Base-by-base conservation (phyloP, 1,140 invertebrate species). In the Homarus americanus region DNA sequence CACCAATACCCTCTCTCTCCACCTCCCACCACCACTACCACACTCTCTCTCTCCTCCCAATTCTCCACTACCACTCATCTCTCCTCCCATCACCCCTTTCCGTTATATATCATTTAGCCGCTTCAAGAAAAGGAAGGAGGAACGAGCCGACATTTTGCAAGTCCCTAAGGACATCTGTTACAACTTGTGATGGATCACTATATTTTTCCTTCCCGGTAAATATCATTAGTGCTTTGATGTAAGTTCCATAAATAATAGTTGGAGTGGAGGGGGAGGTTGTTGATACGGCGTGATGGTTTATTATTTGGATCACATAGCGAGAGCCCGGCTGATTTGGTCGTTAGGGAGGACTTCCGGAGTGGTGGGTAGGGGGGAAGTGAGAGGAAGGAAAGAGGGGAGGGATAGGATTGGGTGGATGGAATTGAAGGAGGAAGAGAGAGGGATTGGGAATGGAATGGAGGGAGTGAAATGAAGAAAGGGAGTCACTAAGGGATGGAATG, bases 141-240 rank as follows among this genome's bases (percentile, higher is more conserved):
- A 82, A 89, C 69, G 87, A 82, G 69, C 28, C 41, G 79, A 44
- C 66, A 82, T 82, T 82, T 82, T 82, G 78, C 87, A 53, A 63
- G 82, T 1, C 28, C 24, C n/a, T 58, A 15, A 49, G 58, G 78
- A 89, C 87, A 89, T 89, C 78, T 89, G 87, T 89, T 89, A 82
- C 78, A 82, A 73, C 38, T 89, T 82, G 78, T 89, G 87, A 89
- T 89, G 78, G 86, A 89, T 79, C 87, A 89, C 82, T 89, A 89
- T 63, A 40, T 75, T 75, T 89, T 89, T 89, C 82, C 87, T 75
- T 82, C 87, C 75, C 79, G 58, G 79, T 89, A 82, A 89, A 89
- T 89, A 89, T 89, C 87, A 89, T 89, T 89, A 89, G 87, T 89
- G 87, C 87, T 89, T n/a, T 89, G 87, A 89, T 89, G 66, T 89